Evolutionary conservation across 2,113 vertebrate species (phyloP).

Genomic region (Phaethon lepturus): DNA sequence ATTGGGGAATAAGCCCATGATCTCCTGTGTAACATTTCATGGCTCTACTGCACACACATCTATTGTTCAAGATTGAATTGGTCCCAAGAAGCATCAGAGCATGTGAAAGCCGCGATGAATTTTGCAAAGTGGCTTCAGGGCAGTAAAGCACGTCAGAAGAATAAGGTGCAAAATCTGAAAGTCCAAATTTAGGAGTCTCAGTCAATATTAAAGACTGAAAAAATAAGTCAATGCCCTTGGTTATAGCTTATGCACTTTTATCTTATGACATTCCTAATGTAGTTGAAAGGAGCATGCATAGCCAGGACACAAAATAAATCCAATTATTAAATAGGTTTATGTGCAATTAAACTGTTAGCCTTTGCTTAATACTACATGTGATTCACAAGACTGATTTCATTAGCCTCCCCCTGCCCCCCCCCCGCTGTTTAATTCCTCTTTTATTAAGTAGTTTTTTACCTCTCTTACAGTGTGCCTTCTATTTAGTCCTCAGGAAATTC

Average conservation of each 20-base stretch:
- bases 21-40: conserved; percentile 64
- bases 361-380: not conserved
- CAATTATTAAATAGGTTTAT: conserved; percentile 29
- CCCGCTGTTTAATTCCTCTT: not conserved
- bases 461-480: not conserved
- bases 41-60: conserved; percentile 62
- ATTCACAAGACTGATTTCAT: conserved; percentile 5
- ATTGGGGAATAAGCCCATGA: conserved; percentile 61
- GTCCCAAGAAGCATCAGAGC: conserved; percentile 80
- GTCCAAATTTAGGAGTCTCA: conserved; percentile 71
- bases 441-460: not conserved
- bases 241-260: not conserved
- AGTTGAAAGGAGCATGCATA: not conserved
- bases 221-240: conserved; percentile 19
- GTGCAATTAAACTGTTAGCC: conserved; percentile 45
- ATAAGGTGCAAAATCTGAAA: conserved; percentile 72
- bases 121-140: conserved; percentile 78
- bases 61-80: conserved; percentile 80
- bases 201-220: conserved; percentile 41
- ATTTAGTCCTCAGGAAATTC: not conserved
- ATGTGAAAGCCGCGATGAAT: conserved; percentile 77
- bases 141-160: conserved; percentile 76
- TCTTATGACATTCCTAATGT: not conserved
- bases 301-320: conserved; percentile 3
- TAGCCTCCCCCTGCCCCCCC: not conserved